A percentile compares a stretch with the other conserved stretches of the same genome.
These are phyloP conservation scores for Clitarchus hookeri DNA, from an alignment of 2,888 invertebrate genomes.

Conservation along the genomic window DNA sequence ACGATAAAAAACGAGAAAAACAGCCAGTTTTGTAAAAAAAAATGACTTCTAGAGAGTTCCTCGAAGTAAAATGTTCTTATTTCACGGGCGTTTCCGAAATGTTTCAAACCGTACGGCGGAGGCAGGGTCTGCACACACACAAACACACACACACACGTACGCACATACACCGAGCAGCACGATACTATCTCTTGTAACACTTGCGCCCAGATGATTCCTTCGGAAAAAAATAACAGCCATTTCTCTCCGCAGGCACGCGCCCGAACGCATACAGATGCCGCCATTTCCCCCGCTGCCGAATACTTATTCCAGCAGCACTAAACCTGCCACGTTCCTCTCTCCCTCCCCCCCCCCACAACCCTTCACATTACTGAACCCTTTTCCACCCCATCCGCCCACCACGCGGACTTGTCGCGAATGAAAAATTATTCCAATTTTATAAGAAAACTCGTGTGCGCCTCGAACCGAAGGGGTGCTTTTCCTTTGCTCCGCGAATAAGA, in stretches of 20 bases:
- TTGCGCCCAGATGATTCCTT: constrained; percentile 7
- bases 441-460: constrained; percentile 9
- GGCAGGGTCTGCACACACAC: neutral
- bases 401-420: neutral
- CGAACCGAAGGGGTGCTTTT: neutral
- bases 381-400: neutral
- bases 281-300: neutral
- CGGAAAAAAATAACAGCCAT: neutral
- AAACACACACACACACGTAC: neutral
- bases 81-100: no score
- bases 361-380: no score
- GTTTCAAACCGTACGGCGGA: no score
- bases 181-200: neutral
- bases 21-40: no score
- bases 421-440: constrained; percentile 10
- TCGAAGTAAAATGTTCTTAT: no score
- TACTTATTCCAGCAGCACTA: neutral
- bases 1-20: no score
- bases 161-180: no score
- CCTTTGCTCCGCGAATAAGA: neutral
- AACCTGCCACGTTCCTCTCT: neutral
- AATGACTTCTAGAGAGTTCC: no score
- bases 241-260: neutral
- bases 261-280: neutral
- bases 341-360: neutral